Conservation (phyloP, 1,140 invertebrate species). For the Belonocnema kinseyi region DNA sequence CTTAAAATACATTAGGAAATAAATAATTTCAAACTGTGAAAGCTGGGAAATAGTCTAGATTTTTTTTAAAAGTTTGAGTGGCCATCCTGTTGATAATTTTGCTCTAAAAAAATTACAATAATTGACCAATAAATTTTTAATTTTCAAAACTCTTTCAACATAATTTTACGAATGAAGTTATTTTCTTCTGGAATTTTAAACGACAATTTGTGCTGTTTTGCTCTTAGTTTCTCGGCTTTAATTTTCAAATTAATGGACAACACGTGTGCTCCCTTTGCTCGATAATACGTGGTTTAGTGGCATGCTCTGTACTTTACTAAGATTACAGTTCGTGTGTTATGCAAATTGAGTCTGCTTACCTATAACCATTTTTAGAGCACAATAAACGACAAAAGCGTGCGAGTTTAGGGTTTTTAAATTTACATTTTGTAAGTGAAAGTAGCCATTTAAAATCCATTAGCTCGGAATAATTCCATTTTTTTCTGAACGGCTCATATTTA, state of each 20-base stretch:
- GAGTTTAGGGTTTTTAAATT: neutral
- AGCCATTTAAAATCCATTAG: neutral
- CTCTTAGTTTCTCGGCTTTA: neutral
- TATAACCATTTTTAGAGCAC: neutral
- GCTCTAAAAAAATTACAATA: too few relatives aligned
- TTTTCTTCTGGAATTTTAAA: too few relatives aligned
- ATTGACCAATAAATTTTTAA: too few relatives aligned
- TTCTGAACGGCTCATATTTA: neutral
- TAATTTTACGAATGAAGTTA: too few relatives aligned
- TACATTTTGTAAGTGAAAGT: neutral
- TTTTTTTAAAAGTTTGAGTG: too few relatives aligned
- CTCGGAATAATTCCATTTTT: neutral
- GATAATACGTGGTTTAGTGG: neutral
- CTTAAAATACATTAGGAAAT: too few relatives aligned
- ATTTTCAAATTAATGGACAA: neutral
- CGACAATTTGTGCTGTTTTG: neutral
- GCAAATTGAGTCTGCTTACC: slow-evolving; percentile 18
- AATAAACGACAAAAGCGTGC: neutral
- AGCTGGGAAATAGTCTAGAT: too few relatives aligned
- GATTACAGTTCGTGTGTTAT: slow-evolving; percentile 26
- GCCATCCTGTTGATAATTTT: too few relatives aligned
- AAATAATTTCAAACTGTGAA: too few relatives aligned
- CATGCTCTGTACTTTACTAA: neutral
- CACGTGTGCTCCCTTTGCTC: too few relatives aligned
- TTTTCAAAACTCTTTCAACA: too few relatives aligned